Evolutionary conservation across 2,113 vertebrate genomes (phyloP).

Genomic region (Siniperca knerii): DNA sequence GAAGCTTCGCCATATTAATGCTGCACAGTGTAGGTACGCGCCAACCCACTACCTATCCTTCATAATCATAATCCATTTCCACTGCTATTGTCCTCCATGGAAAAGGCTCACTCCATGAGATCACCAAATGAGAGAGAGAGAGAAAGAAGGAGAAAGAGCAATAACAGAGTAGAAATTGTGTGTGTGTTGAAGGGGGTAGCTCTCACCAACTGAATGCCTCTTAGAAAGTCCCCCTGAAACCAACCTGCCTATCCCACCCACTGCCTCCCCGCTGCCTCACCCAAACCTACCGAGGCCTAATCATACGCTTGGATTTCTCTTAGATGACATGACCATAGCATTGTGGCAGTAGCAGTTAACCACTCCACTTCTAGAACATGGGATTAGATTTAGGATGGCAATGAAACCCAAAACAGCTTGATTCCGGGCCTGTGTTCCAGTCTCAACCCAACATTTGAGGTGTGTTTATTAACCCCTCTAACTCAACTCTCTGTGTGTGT

Average conservation of each 20-base stretch:
- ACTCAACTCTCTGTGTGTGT: conserved; percentile 45
- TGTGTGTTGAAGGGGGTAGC: conserved; percentile 24
- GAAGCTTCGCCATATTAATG: conserved; percentile 55
- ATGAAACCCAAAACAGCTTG: conserved; percentile 60
- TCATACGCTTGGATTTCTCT: conserved; percentile 80
- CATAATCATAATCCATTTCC: conserved; percentile 83
- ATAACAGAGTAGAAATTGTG: conserved; percentile 46
- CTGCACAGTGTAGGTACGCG: conserved; percentile 47
- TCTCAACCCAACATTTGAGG: conserved; percentile 49
- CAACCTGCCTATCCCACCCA: conserved; percentile 64
- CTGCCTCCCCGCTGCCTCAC: conserved; percentile 59
- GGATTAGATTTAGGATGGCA: conserved; percentile 66
- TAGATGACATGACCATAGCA: conserved; percentile 67
- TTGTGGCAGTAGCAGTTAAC: conserved; percentile 57
- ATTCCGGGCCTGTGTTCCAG: conserved; percentile 38
- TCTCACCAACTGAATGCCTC: conserved; percentile 67
- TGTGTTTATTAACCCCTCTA: conserved; percentile 67
- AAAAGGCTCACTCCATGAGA: conserved; percentile 70
- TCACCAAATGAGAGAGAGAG: conserved; percentile 69
- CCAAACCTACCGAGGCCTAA: conserved; percentile 69
- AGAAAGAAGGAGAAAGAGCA: conserved; percentile 51
- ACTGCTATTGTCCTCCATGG: conserved; percentile 77
- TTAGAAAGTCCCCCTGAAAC: conserved; percentile 72
- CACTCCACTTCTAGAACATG: conserved; percentile 53
- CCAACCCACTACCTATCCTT: conserved; percentile 70